These are phyloP conservation scores for Thereva unica DNA, from an alignment of 2,888 invertebrate species.

Conservation along the genomic window DNA sequence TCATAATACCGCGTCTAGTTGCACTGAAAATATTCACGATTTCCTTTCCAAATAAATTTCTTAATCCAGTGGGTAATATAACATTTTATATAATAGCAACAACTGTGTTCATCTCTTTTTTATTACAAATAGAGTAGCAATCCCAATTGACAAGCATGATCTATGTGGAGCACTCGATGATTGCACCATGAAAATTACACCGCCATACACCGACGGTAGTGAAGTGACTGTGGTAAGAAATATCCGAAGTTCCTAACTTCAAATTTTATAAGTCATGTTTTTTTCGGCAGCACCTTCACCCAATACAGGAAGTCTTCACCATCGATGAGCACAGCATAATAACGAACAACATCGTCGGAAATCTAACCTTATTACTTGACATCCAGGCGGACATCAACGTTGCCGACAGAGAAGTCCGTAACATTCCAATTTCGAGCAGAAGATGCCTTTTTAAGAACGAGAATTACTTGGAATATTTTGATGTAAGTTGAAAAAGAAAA, in stretches of 20 bases:
- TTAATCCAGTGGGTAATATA: too few relatives aligned
- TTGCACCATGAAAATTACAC: conserved; percentile 45
- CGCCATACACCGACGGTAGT: conserved; percentile 37
- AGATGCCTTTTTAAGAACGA: conserved; percentile 54
- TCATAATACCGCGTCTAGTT: too few relatives aligned
- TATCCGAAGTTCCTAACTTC: conserved; percentile 35
- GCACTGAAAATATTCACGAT: too few relatives aligned
- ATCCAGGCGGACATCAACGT: conserved; percentile 46
- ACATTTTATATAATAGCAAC: too few relatives aligned
- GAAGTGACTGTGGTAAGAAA: background rate
- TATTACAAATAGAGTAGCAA: too few relatives aligned
- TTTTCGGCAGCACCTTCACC: conserved; percentile 49
- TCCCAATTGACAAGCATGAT: too few relatives aligned
- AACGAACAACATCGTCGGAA: conserved; percentile 39
- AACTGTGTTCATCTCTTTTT: too few relatives aligned
- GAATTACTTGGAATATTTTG: conserved; percentile 50
- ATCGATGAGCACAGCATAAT: conserved; percentile 46
- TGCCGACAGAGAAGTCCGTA: conserved; percentile 49
- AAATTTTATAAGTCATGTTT: background rate
- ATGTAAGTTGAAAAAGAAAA: conserved; percentile 42
- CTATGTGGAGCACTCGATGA: conserved; percentile 46
- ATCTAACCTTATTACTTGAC: conserved; percentile 46
- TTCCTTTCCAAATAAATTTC: too few relatives aligned
- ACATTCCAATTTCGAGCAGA: conserved; percentile 51
- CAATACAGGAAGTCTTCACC: conserved; percentile 49